Base-by-base conservation (phyloP, 2,113 vertebrate genomes). In the Neogale vison region DNA sequence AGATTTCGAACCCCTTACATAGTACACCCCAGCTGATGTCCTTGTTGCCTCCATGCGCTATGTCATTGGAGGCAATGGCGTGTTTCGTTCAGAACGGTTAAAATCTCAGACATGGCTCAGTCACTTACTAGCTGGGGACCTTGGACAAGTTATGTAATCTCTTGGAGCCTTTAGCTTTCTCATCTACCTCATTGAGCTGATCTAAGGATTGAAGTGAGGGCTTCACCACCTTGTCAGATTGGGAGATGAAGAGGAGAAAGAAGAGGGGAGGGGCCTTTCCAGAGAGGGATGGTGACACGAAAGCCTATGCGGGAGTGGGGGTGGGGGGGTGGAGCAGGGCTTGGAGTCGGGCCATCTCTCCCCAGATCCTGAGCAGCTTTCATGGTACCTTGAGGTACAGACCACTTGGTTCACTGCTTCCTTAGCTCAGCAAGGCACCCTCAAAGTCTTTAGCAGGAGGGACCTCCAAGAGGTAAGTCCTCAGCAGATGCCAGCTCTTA, bases 11-110 rank as follows among this genome's bases (percentile, higher is more conserved):
- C 23, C 20, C 26, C 17, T 5, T 29, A 8, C 8, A 1, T 10
- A 4, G 18, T 14, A 5, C 47, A 4, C 77, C 0, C 1, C 3
- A 3, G 42, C 39, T 24, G 72, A 12, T 12, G 13, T 36, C 15
- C 59, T 42, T 3, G 2, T 20, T 31, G 61, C 39, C 42, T 6
- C 79, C 2, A 1, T 0, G 50, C 18, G 36, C 39, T 65, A 0
- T 12, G 63, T 65, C 36, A 20, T 57, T 4, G 7, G 31, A 69
- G 50, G 59, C 36, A 7, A 59, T 7, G 55, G 4, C 3, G 26
- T 26, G 52, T 21, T 6, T 17, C 11, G 39, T 36, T 45, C 59
- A 4, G 4, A 52, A 31, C 31, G 26, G 77, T 88, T 39, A 71
- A 23, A 74, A 65, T 52, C 50, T 61, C 61, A 65, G 52, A 39